These are phyloP conservation scores for Marasmarcha lunaedactyla DNA, from an alignment of 2,888 invertebrate species.

Conservation along the genomic window DNA sequence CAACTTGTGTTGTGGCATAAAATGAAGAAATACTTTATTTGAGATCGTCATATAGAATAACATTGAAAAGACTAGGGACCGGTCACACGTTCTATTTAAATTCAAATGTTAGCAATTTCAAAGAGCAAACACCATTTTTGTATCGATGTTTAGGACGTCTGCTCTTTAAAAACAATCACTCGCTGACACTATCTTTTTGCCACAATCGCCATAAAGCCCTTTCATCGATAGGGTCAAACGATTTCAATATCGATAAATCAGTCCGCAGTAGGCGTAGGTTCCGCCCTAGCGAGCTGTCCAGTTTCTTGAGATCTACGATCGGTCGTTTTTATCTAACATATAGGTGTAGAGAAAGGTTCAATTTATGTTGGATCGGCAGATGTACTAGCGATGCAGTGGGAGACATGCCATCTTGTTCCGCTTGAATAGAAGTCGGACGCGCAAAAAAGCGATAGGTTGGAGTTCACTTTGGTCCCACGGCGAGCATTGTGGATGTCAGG, in stretches of 20 bases:
- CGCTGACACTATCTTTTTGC: no score
- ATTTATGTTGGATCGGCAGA: constrained; percentile 2
- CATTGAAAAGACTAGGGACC: no score
- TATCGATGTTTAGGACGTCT: no score
- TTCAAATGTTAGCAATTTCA: no score
- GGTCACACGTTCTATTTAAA: no score
- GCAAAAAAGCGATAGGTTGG: constrained; percentile 31
- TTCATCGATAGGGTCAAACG: not conserved
- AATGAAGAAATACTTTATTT: no score
- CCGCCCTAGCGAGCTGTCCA: constrained; percentile 17
- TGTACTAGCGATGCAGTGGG: constrained; percentile 15
- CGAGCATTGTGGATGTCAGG: constrained; percentile 27
- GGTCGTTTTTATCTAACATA: not conserved
- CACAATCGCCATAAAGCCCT: no score
- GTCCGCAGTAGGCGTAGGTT: constrained; percentile 26
- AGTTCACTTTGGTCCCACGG: constrained; percentile 50
- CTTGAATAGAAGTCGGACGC: constrained; percentile 23
- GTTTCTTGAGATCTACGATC: not conserved
- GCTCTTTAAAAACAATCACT: no score
- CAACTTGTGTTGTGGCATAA: no score
- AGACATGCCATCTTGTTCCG: constrained; percentile 20
- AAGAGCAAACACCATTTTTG: no score
- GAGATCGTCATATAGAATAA: no score
- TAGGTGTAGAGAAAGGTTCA: not conserved
- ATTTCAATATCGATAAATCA: constrained; percentile 41